phyloP scores from a whole-genome alignment of 2,888 invertebrate species.

The Monoplex corrugatus region DNA sequence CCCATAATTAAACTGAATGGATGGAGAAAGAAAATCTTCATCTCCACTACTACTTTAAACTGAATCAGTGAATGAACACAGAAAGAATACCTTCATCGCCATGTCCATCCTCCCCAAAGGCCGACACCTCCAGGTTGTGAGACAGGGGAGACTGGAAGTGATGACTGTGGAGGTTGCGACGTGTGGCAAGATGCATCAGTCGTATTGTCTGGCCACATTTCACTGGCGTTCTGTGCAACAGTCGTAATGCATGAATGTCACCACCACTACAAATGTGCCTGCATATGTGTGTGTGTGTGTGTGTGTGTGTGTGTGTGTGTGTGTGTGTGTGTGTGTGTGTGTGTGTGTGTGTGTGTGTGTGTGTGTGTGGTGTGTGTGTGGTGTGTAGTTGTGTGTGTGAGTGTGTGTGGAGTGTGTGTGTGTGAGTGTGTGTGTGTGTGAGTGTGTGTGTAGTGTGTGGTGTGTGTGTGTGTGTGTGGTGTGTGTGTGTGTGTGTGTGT shows the following conservation, averaged over 20 bases:
- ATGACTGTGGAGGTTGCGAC: slow-evolving; percentile 98
- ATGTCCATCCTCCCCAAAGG: slow-evolving; percentile 89
- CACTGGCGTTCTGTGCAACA: slow-evolving; percentile 85
- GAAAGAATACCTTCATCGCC: slow-evolving; percentile 79
- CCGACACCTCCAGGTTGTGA: slow-evolving; percentile 96
- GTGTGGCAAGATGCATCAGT: slow-evolving; percentile 93
- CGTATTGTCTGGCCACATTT: slow-evolving; percentile 93
- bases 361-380: no score
- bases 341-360: slow-evolving; percentile 42
- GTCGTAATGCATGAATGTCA: background rate
- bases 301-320: slow-evolving; percentile 39
- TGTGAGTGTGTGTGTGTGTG: background rate
- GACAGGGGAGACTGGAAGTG: slow-evolving; percentile 97
- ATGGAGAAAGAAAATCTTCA: no score
- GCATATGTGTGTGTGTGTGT: slow-evolving; percentile 19
- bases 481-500: no score
- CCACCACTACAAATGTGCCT: background rate
- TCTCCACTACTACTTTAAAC: no score
- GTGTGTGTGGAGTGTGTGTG: background rate
- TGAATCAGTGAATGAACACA: no score
- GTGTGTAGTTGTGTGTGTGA: background rate
- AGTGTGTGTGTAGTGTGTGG: no score
- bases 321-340: slow-evolving; percentile 36
- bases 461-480: no score
- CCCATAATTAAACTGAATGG: no score